Evolutionary conservation across 2,888 invertebrate genomes (phyloP).

Genomic region (Dyspetes luteomarginatus): DNA sequence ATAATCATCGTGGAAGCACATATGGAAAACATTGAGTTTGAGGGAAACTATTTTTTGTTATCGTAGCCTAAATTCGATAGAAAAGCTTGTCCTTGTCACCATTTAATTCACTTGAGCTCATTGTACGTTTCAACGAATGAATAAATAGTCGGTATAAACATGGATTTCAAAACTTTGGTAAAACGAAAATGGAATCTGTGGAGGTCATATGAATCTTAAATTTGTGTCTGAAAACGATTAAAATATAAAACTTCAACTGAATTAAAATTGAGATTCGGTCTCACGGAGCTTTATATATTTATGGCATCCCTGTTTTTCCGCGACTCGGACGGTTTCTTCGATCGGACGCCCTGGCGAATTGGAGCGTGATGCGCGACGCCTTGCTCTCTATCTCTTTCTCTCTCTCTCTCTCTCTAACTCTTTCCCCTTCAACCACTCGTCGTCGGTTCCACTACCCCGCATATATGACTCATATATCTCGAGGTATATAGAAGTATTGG

Average conservation of each 20-base stretch:
- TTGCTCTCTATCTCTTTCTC: slow-evolving; percentile 25
- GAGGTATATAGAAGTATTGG: slow-evolving; percentile 31
- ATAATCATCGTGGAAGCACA: slow-evolving; percentile 73
- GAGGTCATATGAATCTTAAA: too few relatives aligned
- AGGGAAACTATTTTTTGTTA: background rate
- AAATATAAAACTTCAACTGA: too few relatives aligned
- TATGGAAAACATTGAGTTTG: slow-evolving; percentile 45
- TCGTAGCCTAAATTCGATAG: background rate
- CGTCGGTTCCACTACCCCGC: slow-evolving; percentile 10
- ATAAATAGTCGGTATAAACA: too few relatives aligned
- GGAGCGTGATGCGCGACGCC: slow-evolving; percentile 65
- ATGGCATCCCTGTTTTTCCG: slow-evolving; percentile 47
- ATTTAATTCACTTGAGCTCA: background rate
- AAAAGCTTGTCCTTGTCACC: background rate
- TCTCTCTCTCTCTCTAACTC: slow-evolving; percentile 29
- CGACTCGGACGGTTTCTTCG: slow-evolving; percentile 50
- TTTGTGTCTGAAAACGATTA: too few relatives aligned
- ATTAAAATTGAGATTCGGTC: too few relatives aligned
- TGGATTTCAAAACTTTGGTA: too few relatives aligned
- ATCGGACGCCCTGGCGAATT: slow-evolving; percentile 61
- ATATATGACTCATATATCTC: slow-evolving; percentile 8
- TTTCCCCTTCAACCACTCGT: slow-evolving; percentile 32
- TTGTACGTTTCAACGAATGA: background rate
- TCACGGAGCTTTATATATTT: slow-evolving; percentile 7
- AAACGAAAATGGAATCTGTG: too few relatives aligned